A percentile compares a stretch with the other conserved stretches of the same genome.
These are phyloP conservation scores for Urophycis tenuis DNA, from an alignment of 2,797 vertebrate species.

Conservation along the genomic window DNA sequence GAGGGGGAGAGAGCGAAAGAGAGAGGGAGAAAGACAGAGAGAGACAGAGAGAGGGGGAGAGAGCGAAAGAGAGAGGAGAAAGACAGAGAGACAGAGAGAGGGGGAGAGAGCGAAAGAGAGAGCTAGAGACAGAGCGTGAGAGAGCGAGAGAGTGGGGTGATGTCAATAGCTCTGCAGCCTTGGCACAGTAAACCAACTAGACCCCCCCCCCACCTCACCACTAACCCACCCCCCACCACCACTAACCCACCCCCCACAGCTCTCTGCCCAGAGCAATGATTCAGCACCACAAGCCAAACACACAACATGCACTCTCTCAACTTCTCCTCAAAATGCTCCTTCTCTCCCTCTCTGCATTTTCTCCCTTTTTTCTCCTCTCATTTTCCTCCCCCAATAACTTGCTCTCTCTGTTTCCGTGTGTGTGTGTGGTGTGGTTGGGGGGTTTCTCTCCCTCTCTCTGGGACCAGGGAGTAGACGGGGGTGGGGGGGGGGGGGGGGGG, in stretches of 20 bases:
- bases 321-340: background rate
- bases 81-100: no score
- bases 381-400: background rate
- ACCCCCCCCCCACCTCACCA: background rate
- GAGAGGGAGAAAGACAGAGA: no score
- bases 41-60: no score
- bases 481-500: no score
- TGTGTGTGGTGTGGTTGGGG: no score
- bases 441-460: background rate
- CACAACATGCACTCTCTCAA: background rate
- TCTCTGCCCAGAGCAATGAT: conserved; percentile 29
- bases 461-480: background rate
- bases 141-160: conserved; percentile 32
- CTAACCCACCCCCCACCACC: background rate
- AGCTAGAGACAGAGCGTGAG: conserved; percentile 31
- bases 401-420: background rate
- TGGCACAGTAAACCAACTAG: conserved; percentile 32
- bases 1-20: conserved; percentile 10
- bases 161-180: conserved; percentile 53
- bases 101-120: conserved; percentile 19
- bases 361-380: no score
- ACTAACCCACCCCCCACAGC: conserved; percentile 10
- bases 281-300: conserved; percentile 30
- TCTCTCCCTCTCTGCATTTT: background rate
- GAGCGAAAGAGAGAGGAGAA: no score